Base-by-base conservation (phyloP, 2,113 vertebrate genomes). In the Gallinago jamesoni region DNA sequence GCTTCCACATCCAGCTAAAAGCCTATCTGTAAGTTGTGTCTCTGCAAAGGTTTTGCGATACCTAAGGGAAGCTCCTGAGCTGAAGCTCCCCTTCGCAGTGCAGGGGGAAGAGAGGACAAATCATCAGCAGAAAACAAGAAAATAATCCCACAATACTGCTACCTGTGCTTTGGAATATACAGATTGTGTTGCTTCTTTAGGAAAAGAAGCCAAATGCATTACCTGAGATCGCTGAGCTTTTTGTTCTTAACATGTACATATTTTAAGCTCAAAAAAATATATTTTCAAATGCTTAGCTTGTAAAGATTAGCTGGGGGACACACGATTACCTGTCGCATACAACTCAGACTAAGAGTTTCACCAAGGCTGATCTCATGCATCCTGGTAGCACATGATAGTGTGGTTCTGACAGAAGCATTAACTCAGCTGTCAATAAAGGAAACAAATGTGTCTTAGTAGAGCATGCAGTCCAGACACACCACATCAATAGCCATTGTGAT, bases 381-480 rank as follows among this genome's bases (percentile, higher is more conserved):
- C 37, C 83, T 73, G 59, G 50, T 4, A 37, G 67, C 83, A 70
- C n/a, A 41, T 1, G 43, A 59, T 4, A 59, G 52, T 4, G 60
- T 20, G 70, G 60, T 67, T 94, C 82, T 87, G 94, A 87, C 69
- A 93, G 69, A 59, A 39, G 74, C 60, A 82, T 85, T 83, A 93
- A 74, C 67, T 53, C 12, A 20, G 52, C 59, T 92, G 94, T 62
- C 90, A 73, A 69, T 77, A 75, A n/a, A 89, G 66, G 67, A 92
- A 96, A 85, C 66, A 87, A 83, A 94, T 3, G 47, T 9, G 35
- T 25, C 75, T 77, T 31, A 66, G 75, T 4, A 84, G 41, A 83
- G 75, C n/a, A 22, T 8, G 33, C 19, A 69, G 47, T 67, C 33
- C 50, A 88, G 70, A 52, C 57, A 73, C 4, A 68, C 21, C 70